These are phyloP conservation scores for Cheilosia urbana DNA, from an alignment of 2,888 invertebrate species.

Conservation along the genomic window DNA sequence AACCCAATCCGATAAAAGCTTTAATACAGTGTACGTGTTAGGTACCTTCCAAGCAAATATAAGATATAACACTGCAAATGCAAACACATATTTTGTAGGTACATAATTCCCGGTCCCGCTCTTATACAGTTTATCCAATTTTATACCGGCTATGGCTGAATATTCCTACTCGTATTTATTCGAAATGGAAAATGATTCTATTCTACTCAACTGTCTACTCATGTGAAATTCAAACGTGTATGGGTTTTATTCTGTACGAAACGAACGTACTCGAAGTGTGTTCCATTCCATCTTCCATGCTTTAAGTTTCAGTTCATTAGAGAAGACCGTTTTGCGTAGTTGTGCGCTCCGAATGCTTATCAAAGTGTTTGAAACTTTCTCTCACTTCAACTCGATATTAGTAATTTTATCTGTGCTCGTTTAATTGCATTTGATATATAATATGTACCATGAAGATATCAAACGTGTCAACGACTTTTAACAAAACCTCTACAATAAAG, in stretches of 20 bases:
- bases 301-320: background rate
- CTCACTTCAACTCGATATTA: background rate
- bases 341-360: background rate
- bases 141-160: no score
- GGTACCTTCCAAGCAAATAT: no score
- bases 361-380: background rate
- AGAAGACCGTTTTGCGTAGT: background rate
- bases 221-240: no score
- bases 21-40: no score
- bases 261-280: background rate
- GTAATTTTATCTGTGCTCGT: background rate
- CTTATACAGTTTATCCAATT: no score
- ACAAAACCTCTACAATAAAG: background rate
- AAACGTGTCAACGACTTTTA: background rate
- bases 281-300: background rate
- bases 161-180: no score
- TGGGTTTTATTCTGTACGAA: background rate
- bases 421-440: background rate
- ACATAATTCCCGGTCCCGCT: no score
- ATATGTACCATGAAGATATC: slow-evolving; percentile 1
- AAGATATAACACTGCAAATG: no score
- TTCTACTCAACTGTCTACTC: no score
- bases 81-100: no score
- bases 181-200: no score
- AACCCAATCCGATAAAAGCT: no score